phyloP scores from a whole-genome alignment of 2,113 vertebrate species.

The Paracyprichromis sp. region DNA sequence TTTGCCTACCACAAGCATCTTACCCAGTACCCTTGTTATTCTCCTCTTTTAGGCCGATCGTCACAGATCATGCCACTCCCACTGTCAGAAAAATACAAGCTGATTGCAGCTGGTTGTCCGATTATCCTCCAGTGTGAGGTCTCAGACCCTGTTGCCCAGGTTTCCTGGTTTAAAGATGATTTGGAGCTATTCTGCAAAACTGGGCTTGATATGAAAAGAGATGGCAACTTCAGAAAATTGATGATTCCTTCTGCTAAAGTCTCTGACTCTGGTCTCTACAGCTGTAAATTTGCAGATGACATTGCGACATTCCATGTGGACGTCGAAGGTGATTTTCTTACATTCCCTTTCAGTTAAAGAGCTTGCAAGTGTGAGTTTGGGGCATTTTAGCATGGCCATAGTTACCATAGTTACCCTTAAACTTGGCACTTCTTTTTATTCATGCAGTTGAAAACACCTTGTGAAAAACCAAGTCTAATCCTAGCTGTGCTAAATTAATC shows the following conservation, averaged over 20 bases:
- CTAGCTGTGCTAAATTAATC: neutral
- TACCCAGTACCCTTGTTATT: conserved; percentile 22
- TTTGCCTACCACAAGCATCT: neutral
- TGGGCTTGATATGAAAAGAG: conserved; percentile 72
- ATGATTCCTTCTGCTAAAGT: conserved; percentile 72
- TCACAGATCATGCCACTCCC: conserved; percentile 58
- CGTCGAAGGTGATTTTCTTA: conserved; percentile 76
- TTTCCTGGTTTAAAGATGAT: conserved; percentile 87
- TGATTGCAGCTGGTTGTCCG: conserved; percentile 49
- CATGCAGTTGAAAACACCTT: neutral
- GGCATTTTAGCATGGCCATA: neutral
- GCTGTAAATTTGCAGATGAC: conserved; percentile 80
- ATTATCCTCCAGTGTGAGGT: conserved; percentile 82
- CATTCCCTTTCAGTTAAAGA: neutral
- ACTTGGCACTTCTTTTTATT: neutral
- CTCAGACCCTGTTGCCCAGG: conserved; percentile 67
- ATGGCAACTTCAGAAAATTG: conserved; percentile 75
- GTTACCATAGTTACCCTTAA: neutral
- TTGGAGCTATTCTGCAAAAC: conserved; percentile 75
- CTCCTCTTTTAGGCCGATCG: conserved; percentile 57
- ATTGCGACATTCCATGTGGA: conserved; percentile 80
- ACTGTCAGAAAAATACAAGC: conserved; percentile 60
- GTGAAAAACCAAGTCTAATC: neutral
- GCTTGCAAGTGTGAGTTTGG: neutral
- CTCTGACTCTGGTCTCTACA: conserved; percentile 79